These are phyloP conservation scores for Brienomyrus longianalis DNA, from an alignment of 2,113 vertebrate species.

Conservation along the genomic window DNA sequence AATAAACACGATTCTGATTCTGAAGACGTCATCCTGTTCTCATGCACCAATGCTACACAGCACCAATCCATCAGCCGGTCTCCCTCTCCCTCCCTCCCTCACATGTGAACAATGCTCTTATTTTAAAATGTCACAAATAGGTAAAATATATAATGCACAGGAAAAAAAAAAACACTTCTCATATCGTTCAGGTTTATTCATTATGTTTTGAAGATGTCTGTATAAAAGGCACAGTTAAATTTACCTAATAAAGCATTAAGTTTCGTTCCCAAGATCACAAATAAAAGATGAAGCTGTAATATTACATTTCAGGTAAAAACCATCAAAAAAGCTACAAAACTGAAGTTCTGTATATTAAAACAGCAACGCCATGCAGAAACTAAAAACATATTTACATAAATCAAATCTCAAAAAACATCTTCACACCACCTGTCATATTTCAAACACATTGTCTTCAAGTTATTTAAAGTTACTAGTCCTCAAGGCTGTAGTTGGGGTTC, in stretches of 20 bases:
- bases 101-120: neutral
- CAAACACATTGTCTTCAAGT: neutral
- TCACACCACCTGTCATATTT: neutral
- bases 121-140: neutral
- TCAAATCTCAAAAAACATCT: neutral
- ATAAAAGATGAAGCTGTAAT: neutral
- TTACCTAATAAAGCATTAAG: neutral
- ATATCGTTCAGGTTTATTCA: neutral
- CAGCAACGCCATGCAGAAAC: slow-evolving; percentile 23
- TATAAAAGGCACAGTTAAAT: neutral
- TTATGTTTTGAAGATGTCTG: neutral
- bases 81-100: neutral
- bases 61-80: too few relatives aligned
- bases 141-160: neutral
- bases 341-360: neutral
- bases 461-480: slow-evolving; percentile 63
- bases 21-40: too few relatives aligned
- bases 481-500: slow-evolving; percentile 91
- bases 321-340: neutral
- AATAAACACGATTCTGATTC: too few relatives aligned
- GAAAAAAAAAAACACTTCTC: neutral
- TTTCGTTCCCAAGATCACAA: neutral
- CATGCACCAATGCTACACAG: too few relatives aligned
- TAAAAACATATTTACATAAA: slow-evolving; percentile 55
- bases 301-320: neutral